Conservation (phyloP, 2,888 invertebrate genomes). For the Xylocampa areola region DNA sequence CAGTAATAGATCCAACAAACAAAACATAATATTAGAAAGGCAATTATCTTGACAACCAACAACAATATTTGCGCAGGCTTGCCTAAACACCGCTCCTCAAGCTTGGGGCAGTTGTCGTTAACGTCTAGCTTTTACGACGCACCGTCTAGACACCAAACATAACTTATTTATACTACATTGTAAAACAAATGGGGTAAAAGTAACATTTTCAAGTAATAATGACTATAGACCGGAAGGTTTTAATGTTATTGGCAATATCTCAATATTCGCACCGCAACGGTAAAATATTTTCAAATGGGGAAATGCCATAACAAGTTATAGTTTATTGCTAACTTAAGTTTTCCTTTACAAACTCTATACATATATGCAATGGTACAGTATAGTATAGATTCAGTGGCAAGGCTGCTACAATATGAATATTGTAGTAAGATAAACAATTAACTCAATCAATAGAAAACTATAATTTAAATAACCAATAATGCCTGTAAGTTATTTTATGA, state of each 20-base stretch:
- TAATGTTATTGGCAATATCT: conserved; percentile 25
- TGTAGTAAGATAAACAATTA: no score
- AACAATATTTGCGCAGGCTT: conserved; percentile 31
- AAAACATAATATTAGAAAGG: not conserved
- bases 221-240: conserved; percentile 15
- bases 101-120: conserved; percentile 26
- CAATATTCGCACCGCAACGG: conserved; percentile 5
- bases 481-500: conserved; percentile 22
- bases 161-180: conserved; percentile 34
- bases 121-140: conserved; percentile 55
- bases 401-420: no score
- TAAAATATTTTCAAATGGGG: not conserved
- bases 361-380: no score
- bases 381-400: no score
- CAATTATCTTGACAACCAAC: conserved; percentile 24
- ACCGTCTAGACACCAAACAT: conserved; percentile 50
- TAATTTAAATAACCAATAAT: conserved; percentile 18
- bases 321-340: no score
- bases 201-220: conserved; percentile 23
- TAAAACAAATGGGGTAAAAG: conserved; percentile 31
- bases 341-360: no score
- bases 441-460: conserved; percentile 11
- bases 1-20: no score
- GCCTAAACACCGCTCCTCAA: conserved; percentile 20
- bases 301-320: not conserved